Base-by-base conservation (phyloP, 2,888 invertebrate genomes). In the Heliconius erato region DNA sequence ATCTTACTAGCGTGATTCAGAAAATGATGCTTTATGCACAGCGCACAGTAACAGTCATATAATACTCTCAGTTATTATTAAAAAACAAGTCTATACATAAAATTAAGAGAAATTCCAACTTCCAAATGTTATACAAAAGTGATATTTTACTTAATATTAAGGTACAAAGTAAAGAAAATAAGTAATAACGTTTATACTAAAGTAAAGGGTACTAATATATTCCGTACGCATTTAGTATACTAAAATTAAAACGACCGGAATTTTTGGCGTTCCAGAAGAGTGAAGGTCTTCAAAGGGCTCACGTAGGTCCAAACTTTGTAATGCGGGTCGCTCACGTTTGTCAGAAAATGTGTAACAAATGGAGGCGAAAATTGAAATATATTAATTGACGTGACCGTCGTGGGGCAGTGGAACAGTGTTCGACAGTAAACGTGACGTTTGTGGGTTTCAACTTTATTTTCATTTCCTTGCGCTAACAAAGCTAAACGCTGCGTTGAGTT, bases 231-330 rank as follows among this genome's bases (percentile, higher is more conserved):
- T 80, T 67, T 54, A 76, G 68, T 54, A 23, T 26, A 76, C 68
- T 80, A 76, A 80, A 80, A 76, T 69, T 80, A 76, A 80, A 80
- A 76, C 65, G 80, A 68, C 49, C 28, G 35, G 40, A 49, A 80
- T 80, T 80, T 80, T 83, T 83, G 74, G 68, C 81, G 69, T 79
- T 76, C 74, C 79, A 65, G 44, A 40, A 74, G 78, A 72, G 78
- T 63, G 72, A 76, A 81, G 83, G 83, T 74, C 79, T 81, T 81
- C 79, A 83, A 83, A 83, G 83, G 81, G 71, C 68, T 68, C 63
- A 74, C 79, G 76, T 65, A 79, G 81, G 79, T 67, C 76, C 23
- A 81, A 78, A 79, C 76, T 83, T 83, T 72, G 83, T 79, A 69
- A 44, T 72, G 63, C 80, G 79, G 74, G 76, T 81, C 81, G 40